Conservation (phyloP, 2,888 invertebrate genomes). For the Drosophila ustulata region DNA sequence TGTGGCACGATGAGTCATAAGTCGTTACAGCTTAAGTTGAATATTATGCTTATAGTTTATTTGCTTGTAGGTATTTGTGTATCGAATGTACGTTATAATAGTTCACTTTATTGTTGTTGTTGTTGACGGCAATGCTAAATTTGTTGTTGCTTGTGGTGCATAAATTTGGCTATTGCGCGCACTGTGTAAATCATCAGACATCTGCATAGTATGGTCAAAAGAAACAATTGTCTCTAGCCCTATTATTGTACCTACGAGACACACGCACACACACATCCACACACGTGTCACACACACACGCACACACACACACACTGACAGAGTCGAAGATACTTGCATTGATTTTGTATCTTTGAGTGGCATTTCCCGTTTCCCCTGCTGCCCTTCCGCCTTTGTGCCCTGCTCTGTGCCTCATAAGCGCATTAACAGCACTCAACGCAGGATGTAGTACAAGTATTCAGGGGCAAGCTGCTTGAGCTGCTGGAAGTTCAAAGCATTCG, state of each 20-base stretch:
- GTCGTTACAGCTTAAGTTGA: conserved; percentile 40
- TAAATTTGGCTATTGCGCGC: conserved; percentile 63
- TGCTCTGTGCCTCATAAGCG: conserved; percentile 37
- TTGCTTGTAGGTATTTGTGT: not conserved
- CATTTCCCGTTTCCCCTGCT: conserved; percentile 9
- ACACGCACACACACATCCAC: not conserved
- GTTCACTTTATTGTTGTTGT: conserved; percentile 17
- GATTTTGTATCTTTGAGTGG: conserved; percentile 20
- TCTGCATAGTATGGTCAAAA: conserved; percentile 85
- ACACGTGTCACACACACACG: conserved; percentile 4
- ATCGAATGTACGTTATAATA: conserved; percentile 1
- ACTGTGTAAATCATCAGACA: conserved; percentile 82
- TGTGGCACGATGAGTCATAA: conserved; percentile 49
- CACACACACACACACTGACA: conserved; percentile 6
- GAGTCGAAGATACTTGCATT: conserved; percentile 19
- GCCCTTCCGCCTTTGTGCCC: not conserved
- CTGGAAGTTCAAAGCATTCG: conserved; percentile 7
- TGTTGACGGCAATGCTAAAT: conserved; percentile 61
- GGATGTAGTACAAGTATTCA: not conserved
- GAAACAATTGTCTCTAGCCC: conserved; percentile 63
- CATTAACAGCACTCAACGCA: conserved; percentile 36
- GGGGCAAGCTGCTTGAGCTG: not conserved
- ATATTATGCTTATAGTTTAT: conserved; percentile 25
- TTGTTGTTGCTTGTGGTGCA: conserved; percentile 42
- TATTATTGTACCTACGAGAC: not conserved